These are phyloP conservation scores for Falco rusticolus DNA, from an alignment of 2,797 vertebrate species.

Conservation along the genomic window DNA sequence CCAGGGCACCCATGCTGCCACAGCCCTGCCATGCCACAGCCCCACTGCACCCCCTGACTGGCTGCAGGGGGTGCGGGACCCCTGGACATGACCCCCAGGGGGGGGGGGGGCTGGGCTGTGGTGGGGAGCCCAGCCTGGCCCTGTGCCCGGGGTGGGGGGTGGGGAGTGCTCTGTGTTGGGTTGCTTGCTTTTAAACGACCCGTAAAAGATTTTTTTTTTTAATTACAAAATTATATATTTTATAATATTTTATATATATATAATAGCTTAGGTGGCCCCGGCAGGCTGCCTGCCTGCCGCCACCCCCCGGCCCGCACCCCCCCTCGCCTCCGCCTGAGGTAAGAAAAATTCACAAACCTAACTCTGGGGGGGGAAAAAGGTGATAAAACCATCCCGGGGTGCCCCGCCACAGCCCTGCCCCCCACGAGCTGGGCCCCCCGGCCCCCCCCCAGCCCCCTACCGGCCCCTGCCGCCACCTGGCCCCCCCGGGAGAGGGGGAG, in stretches of 20 bases:
- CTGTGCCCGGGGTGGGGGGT: too few species aligned
- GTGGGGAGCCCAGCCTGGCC: too few species aligned
- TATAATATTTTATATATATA: too few species aligned
- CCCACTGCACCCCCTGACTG: background rate
- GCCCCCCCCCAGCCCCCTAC: background rate
- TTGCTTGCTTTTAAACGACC: slow-evolving; percentile 59
- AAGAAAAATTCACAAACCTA: slow-evolving; percentile 38
- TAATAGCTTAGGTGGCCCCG: slow-evolving; percentile 14
- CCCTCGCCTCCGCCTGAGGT: slow-evolving; percentile 52
- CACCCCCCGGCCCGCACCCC: background rate
- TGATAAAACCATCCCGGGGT: slow-evolving; percentile 1
- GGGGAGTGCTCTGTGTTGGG: slow-evolving; percentile 46
- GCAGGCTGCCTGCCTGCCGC: slow-evolving; percentile 4
- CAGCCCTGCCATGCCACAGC: background rate
- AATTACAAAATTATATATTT: slow-evolving; percentile 70
- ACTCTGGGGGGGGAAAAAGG: background rate
- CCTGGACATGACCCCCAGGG: background rate
- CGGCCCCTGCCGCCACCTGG: background rate
- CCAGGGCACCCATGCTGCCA: background rate
- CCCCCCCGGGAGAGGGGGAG: background rate
- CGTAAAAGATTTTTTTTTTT: slow-evolving; percentile 69
- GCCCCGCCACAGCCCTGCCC: background rate
- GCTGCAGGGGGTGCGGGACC: background rate
- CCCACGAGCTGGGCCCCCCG: too few species aligned
- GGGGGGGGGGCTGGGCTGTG: too few species aligned